These are phyloP conservation scores for Sparidentex hasta DNA, from an alignment of 2,797 vertebrate species.

Conservation along the genomic window DNA sequence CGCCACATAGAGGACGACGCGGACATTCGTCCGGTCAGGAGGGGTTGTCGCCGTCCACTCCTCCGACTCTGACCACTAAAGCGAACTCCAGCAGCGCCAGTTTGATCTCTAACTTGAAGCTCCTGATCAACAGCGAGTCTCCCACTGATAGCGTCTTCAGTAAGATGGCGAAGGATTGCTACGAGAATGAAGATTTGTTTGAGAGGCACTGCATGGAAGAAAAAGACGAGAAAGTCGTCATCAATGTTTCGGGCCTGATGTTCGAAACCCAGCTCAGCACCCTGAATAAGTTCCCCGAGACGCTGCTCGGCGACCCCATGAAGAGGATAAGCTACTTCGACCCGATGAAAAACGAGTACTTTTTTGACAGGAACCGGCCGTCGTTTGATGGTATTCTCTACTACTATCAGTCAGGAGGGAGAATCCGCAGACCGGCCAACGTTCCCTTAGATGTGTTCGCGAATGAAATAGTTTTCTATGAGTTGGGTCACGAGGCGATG, in stretches of 20 bases:
- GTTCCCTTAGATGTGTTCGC: constrained; percentile 96
- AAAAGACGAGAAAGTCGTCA: constrained; percentile 93
- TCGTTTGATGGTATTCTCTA: constrained; percentile 98
- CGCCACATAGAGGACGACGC: constrained; percentile 73
- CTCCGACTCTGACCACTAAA: constrained; percentile 82
- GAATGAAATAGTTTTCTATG: constrained; percentile 97
- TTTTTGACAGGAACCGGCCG: constrained; percentile 97
- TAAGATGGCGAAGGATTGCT: constrained; percentile 88
- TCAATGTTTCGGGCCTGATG: constrained; percentile 95
- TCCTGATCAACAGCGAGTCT: constrained; percentile 89
- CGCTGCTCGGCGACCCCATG: constrained; percentile 92
- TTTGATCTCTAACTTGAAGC: constrained; percentile 91
- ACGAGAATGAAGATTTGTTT: constrained; percentile 85
- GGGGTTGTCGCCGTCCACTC: constrained; percentile 72
- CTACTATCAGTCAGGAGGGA: constrained; percentile 97
- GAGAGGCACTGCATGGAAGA: constrained; percentile 88
- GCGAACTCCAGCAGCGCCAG: constrained; percentile 88
- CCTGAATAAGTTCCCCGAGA: constrained; percentile 94
- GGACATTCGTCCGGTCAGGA: constrained; percentile 69
- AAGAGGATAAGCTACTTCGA: constrained; percentile 96
- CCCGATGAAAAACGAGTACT: constrained; percentile 97
- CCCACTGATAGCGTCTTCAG: constrained; percentile 92
- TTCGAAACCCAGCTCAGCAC: constrained; percentile 97
- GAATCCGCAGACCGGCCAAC: constrained; percentile 94
- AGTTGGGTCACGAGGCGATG: constrained; percentile 95